Evolutionary conservation across 2,888 invertebrate species (phyloP), one percentile per base, ranked within the genome.

Genomic region (Synanthedon myopaeformis): DNA sequence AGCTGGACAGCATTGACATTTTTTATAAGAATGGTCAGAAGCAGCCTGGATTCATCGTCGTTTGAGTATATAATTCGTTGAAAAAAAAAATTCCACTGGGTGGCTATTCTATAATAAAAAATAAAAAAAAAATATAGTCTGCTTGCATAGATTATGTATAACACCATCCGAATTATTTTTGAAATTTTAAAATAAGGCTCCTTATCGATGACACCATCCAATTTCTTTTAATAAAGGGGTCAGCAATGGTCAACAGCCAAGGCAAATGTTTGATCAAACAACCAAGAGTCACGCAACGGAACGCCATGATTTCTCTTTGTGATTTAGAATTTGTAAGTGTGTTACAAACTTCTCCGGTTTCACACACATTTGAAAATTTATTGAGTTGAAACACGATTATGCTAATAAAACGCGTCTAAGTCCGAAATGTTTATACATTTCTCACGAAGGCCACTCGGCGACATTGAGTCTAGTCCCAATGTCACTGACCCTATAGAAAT

Each of bases 401-500:
- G 82, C 61, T 69, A 85, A 84, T 83, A 58, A 54, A 57, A 60
- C 60, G 62, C 58, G 63, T 58, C 67, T 70, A 63, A 66, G 70
- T 72, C 69, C 65, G 70, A 66, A 69, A 73, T 75, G 75, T 76
- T 74, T 76, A 62, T 70, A 67, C 60, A 65, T 68, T 81, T 83
- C 81, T 76, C 80, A 82, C 82, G 81, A 73, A 73, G 74, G 72
- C 63, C 71, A 65, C 57, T 49, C 58, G 84, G 85, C 82, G 85
- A 74, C 85, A 73, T 62, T 67, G 69, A 66, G 85, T 85, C 85
- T 85, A 75, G 70, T 64, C 53, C 58, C 53, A 52, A 60, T 64
- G 82, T 79, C 82, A 66, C 65, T 72, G 83, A 81, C 76, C 80
- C 67, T 57, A 51, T 60, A 56, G 59, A 63, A 65, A 65, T 64